Conservation (phyloP, 2,113 vertebrate genomes). For the Prunella himalayana region DNA sequence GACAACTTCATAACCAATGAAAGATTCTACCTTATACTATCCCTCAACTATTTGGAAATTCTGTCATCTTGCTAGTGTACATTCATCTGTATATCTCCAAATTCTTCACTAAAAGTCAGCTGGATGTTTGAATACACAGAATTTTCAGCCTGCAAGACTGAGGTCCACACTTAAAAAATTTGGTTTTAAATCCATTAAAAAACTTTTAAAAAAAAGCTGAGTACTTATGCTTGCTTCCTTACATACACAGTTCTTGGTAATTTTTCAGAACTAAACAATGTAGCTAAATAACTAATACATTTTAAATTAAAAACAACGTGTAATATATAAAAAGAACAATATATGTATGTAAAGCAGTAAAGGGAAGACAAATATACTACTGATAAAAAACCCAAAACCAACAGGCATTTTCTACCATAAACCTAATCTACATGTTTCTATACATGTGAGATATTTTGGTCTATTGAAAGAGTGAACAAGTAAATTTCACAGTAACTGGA, state of each 20-base stretch:
- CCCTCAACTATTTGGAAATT: background rate
- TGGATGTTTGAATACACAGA: background rate
- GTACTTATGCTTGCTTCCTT: background rate
- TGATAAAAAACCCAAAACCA: accelerated
- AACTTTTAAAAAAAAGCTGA: background rate
- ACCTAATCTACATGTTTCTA: background rate
- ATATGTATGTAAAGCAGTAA: background rate
- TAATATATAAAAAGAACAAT: background rate
- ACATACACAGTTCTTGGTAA: background rate
- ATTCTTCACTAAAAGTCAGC: background rate
- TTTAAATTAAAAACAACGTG: background rate
- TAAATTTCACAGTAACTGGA: background rate
- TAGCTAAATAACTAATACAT: background rate
- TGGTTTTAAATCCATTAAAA: background rate
- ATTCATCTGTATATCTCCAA: background rate
- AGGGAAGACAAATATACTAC: background rate
- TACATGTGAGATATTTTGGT: background rate
- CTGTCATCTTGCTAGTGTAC: background rate
- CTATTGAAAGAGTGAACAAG: background rate
- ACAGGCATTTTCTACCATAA: background rate
- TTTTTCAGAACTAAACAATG: background rate
- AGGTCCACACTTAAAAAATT: background rate
- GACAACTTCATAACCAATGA: background rate
- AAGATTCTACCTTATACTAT: background rate
- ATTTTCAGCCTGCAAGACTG: background rate